Evolutionary conservation across 2,797 vertebrate species (phyloP).

Genomic region (Halcyon leucocephala): DNA sequence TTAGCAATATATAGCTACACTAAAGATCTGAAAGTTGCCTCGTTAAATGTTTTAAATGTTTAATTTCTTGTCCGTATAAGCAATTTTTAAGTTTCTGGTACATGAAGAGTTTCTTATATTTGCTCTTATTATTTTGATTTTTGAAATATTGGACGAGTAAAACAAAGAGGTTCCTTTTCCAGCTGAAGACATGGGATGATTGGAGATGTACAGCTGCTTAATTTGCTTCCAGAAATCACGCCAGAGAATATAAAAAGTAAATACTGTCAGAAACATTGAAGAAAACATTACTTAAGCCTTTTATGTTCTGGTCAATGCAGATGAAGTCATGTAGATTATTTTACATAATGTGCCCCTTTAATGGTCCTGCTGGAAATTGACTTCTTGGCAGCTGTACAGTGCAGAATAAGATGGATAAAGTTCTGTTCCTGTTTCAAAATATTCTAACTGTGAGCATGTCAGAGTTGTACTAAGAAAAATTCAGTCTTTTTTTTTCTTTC

Average conservation of each 20-base stretch:
- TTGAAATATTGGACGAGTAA: background rate
- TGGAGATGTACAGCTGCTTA: background rate
- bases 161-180: background rate
- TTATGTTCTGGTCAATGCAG: constrained; percentile 30
- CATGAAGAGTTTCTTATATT: background rate
- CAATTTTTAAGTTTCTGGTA: constrained; percentile 2
- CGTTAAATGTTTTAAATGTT: constrained; percentile 46
- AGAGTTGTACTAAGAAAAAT: background rate
- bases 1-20: constrained; percentile 31
- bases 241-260: constrained; percentile 18
- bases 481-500: background rate
- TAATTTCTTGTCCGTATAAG: constrained; percentile 24
- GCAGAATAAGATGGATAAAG: background rate
- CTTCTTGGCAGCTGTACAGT: constrained; percentile 38
- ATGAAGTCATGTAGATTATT: constrained; percentile 47
- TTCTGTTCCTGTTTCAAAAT: constrained; percentile 16
- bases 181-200: background rate
- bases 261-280: background rate
- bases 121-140: constrained; percentile 2
- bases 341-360: constrained; percentile 22
- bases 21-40: constrained; percentile 41
- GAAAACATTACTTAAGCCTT: constrained; percentile 17
- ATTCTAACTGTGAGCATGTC: background rate
- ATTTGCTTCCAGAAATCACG: constrained; percentile 26
- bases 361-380: constrained; percentile 18